Base-by-base conservation (phyloP, 2,797 vertebrate genomes). In the Xiphophorus birchmanni region DNA sequence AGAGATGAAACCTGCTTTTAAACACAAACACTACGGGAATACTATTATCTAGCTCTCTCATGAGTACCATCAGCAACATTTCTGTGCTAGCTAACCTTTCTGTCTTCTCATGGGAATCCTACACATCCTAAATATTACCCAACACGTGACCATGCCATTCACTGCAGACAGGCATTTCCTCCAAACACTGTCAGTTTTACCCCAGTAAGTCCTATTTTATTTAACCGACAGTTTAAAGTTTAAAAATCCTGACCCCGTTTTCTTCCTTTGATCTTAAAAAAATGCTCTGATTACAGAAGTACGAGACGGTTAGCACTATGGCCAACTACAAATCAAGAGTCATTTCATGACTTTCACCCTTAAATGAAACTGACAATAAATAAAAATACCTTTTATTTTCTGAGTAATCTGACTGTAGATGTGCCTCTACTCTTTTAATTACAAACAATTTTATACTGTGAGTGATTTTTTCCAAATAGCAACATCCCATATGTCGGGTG, bases 401-500 rank as follows among this genome's bases (percentile, higher is more conserved):
- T 29, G 23, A 10, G 23, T n/a, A 58, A 32, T 67, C 18, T 3
- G 21, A 76, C 8, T 67, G 73, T 45, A 44, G 44, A 63, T 50
- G 37, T 2, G 45, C 42, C 32, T 67, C 37, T n/a, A 40, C 7
- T 32, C 50, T 77, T 73, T n/a, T 73, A 35, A 77, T 37, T 77
- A 45, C 13, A 45, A 65, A 32, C 37, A 56, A 60, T 48, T 72
- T 81, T 81, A 58, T 76, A 60, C 42, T 72, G 72, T 26, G 45
- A 72, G 52, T 72, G 65, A 52, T 52, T 3, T 21, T 45, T 74
- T 74, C 44, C 45, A 77, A 76, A 77, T 37, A 75, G 77, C 44
- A 80, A 45, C 72, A 85, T 78, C 15, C 73, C 2, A 0, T 75
- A 29, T 56, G 10, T 58, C 35, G 29, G 47, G 73, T 79, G 84